These are phyloP conservation scores for Leucania comma DNA, from an alignment of 2,888 invertebrate species.

Conservation along the genomic window DNA sequence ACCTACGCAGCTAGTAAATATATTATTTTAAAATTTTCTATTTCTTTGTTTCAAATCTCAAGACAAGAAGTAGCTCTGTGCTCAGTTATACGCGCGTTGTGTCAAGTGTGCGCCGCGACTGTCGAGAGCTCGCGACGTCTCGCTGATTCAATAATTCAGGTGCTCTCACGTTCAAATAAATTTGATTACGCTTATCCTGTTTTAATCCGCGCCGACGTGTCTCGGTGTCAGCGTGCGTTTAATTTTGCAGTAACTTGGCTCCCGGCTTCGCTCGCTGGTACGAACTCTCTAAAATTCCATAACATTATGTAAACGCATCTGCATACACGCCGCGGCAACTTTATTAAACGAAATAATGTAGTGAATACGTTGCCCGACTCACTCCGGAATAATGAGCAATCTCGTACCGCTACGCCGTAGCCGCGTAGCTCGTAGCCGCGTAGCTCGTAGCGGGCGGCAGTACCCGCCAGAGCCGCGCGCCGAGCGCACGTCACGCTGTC, in stretches of 20 bases:
- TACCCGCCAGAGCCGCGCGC: conserved; percentile 65
- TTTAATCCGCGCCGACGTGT: conserved; percentile 60
- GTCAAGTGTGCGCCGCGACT: neutral
- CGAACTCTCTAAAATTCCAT: conserved; percentile 65
- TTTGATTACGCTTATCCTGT: conserved; percentile 63
- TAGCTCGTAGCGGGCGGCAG: conserved; percentile 55
- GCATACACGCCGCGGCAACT: conserved; percentile 73
- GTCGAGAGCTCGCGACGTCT: conserved; percentile 17
- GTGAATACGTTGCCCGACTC: conserved; percentile 73
- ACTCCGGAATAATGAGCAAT: conserved; percentile 78
- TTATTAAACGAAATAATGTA: conserved; percentile 84
- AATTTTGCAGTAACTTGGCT: conserved; percentile 54
- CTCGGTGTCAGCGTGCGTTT: conserved; percentile 52
- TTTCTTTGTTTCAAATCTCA: neutral
- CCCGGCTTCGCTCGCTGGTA: conserved; percentile 18
- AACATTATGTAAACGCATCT: conserved; percentile 77
- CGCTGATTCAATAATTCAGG: conserved; percentile 63
- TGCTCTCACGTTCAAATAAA: conserved; percentile 62
- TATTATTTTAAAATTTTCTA: neutral
- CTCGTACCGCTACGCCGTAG: conserved; percentile 70
- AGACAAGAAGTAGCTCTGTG: neutral
- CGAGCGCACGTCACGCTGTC: conserved; percentile 64
- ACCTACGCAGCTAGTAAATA: neutral
- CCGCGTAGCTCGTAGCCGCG: conserved; percentile 22
- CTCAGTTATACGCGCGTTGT: neutral